These are phyloP conservation scores for Leucophenga montana DNA, from an alignment of 2,888 invertebrate genomes.

Conservation along the genomic window DNA sequence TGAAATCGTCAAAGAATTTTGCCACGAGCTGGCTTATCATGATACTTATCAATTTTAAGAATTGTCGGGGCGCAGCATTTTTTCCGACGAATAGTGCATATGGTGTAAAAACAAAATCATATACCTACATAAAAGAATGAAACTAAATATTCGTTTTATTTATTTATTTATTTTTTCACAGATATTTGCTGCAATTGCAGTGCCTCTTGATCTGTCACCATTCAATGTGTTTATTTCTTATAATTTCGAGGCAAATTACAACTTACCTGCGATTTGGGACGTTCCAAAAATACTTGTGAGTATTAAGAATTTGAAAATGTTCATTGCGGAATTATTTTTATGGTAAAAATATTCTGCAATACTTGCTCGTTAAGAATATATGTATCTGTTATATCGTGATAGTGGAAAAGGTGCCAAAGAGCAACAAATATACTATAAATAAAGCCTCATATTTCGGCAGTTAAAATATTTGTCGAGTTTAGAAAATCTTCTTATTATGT, in stretches of 20 bases:
- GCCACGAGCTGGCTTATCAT: not conserved
- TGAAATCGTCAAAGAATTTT: not conserved
- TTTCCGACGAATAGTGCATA: constrained; percentile 68
- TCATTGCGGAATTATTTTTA: too few relatives aligned
- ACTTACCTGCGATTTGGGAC: constrained; percentile 75
- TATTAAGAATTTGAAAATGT: not conserved
- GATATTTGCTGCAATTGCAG: constrained; percentile 81
- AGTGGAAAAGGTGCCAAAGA: too few relatives aligned
- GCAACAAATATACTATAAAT: too few relatives aligned
- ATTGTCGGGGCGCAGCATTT: constrained; percentile 49
- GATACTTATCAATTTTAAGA: not conserved
- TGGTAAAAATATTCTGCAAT: too few relatives aligned
- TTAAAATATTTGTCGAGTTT: too few relatives aligned
- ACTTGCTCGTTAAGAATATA: too few relatives aligned
- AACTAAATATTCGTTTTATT: not conserved
- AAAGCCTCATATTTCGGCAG: too few relatives aligned
- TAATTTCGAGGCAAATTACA: constrained; percentile 82
- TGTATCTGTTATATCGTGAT: too few relatives aligned
- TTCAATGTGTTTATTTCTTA: constrained; percentile 82
- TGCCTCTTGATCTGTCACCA: constrained; percentile 80
- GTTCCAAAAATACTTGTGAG: constrained; percentile 58
- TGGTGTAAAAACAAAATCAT: constrained; percentile 62
- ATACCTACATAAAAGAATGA: too few relatives aligned
- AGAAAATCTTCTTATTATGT: too few relatives aligned
- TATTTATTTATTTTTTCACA: constrained; percentile 61